Conservation (phyloP, 2,113 vertebrate genomes). For the Solea senegalensis region DNA sequence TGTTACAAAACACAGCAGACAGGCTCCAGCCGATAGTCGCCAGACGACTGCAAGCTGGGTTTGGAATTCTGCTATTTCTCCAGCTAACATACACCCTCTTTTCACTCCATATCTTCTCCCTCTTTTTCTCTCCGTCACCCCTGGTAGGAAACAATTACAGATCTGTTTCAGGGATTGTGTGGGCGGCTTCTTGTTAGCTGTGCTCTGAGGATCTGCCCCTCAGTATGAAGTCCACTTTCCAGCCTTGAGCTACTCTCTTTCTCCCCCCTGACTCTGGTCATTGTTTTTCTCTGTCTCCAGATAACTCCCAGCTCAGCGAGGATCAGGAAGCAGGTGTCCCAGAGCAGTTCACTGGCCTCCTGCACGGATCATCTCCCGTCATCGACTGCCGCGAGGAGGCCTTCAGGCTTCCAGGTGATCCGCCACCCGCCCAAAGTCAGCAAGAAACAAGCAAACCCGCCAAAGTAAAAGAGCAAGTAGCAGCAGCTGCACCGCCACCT, state of each 20-base stretch:
- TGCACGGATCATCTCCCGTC: conserved; percentile 96
- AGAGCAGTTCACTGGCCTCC: conserved; percentile 95
- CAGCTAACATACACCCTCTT: conserved; percentile 65
- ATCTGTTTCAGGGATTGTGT: conserved; percentile 85
- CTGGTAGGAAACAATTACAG: conserved; percentile 84
- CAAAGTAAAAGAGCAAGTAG: conserved; percentile 59
- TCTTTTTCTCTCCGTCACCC: conserved; percentile 60
- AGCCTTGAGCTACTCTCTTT: conserved; percentile 64
- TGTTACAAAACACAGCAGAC: conserved; percentile 34
- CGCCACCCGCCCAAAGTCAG: conserved; percentile 39
- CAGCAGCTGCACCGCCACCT: conserved; percentile 53
- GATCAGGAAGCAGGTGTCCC: conserved; percentile 85
- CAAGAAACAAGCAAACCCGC: conserved; percentile 39
- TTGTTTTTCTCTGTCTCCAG: conserved; percentile 54
- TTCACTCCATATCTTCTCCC: conserved; percentile 42
- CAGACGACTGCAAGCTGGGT: conserved; percentile 77
- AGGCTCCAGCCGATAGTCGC: conserved; percentile 48
- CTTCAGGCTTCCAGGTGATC: conserved; percentile 78
- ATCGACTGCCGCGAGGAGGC: conserved; percentile 90
- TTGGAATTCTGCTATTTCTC: conserved; percentile 83
- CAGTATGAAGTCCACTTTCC: conserved; percentile 58
- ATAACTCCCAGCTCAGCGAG: conserved; percentile 79
- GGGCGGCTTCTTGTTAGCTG: conserved; percentile 77
- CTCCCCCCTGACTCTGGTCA: conserved; percentile 24
- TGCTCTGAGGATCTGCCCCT: conserved; percentile 59